These are phyloP conservation scores for Eupsilia transversa DNA, from an alignment of 2,888 invertebrate genomes.

Conservation along the genomic window DNA sequence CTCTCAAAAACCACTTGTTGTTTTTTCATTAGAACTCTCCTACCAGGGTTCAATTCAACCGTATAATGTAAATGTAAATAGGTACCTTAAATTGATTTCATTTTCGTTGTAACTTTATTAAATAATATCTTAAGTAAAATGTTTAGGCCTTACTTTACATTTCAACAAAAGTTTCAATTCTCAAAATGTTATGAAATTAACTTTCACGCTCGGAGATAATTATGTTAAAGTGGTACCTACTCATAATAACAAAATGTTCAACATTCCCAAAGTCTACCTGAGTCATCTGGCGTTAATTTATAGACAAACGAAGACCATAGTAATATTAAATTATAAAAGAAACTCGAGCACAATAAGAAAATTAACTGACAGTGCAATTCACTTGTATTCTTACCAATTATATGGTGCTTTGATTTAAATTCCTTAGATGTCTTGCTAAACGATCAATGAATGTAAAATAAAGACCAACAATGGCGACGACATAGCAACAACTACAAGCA, in stretches of 20 bases:
- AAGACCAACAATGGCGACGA: constrained; percentile 9
- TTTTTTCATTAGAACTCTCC: constrained; percentile 12
- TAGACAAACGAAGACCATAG: constrained; percentile 4
- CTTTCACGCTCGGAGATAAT: neutral
- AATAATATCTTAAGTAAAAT: constrained; percentile 3
- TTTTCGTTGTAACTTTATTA: neutral
- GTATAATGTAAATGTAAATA: constrained; percentile 1
- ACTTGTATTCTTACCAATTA: constrained; percentile 21
- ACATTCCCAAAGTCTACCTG: constrained; percentile 21
- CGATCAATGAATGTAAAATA: constrained; percentile 12
- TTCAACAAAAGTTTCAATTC: constrained; percentile 28
- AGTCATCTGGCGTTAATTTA: constrained; percentile 24
- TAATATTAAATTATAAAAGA: constrained; percentile 26
- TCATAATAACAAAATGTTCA: constrained; percentile 13
- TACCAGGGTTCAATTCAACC: constrained; percentile 4
- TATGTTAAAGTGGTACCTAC: constrained; percentile 1
- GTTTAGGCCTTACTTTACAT: neutral
- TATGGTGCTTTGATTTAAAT: constrained; percentile 1
- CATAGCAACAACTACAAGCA: constrained; percentile 3
- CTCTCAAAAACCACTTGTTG: constrained; percentile 18
- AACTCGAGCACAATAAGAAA: neutral
- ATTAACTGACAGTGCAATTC: constrained; percentile 6
- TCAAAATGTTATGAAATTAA: constrained; percentile 5
- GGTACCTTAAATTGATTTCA: constrained; percentile 2
- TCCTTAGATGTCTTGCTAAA: constrained; percentile 6